These are phyloP conservation scores for Polydrusus cervinus DNA, from an alignment of 2,888 invertebrate species.

Conservation along the genomic window DNA sequence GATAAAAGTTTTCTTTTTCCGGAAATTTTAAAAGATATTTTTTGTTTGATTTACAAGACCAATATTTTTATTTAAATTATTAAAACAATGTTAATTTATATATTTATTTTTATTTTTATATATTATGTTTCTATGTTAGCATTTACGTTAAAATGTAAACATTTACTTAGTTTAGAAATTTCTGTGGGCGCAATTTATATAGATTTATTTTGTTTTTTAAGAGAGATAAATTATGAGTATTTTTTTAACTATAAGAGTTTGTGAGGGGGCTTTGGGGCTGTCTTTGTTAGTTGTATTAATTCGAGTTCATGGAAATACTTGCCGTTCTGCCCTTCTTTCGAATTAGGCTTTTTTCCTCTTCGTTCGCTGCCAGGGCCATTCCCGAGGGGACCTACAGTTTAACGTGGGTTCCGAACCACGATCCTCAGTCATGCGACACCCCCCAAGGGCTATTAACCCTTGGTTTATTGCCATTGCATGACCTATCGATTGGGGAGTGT, in stretches of 20 bases:
- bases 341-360: too few species aligned
- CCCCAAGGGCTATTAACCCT: too few species aligned
- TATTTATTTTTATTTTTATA: slow-evolving; percentile 71
- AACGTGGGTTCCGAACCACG: too few species aligned
- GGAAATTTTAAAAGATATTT: slow-evolving; percentile 76
- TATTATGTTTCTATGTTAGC: slow-evolving; percentile 73
- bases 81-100: slow-evolving; percentile 74
- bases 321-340: too few species aligned
- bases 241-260: slow-evolving; percentile 78
- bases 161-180: slow-evolving; percentile 78
- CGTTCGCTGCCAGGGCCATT: too few species aligned
- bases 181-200: slow-evolving; percentile 76
- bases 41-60: slow-evolving; percentile 80
- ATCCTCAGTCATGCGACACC: too few species aligned
- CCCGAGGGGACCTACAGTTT: too few species aligned
- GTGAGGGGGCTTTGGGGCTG: slow-evolving; percentile 79
- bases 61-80: slow-evolving; percentile 74
- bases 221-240: slow-evolving; percentile 51
- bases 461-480: too few species aligned
- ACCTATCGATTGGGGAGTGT: too few species aligned
- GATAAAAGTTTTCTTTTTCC: slow-evolving; percentile 74
- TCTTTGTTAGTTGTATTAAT: slow-evolving; percentile 77
- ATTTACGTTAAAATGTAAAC: slow-evolving; percentile 75
- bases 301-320: slow-evolving; percentile 77
- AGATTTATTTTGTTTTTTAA: slow-evolving; percentile 72